Percentiles rank a stretch among this genome's conserved stretches.
Conservation (phyloP, 2,797 vertebrate species). For the Corythornis leucogaster region DNA sequence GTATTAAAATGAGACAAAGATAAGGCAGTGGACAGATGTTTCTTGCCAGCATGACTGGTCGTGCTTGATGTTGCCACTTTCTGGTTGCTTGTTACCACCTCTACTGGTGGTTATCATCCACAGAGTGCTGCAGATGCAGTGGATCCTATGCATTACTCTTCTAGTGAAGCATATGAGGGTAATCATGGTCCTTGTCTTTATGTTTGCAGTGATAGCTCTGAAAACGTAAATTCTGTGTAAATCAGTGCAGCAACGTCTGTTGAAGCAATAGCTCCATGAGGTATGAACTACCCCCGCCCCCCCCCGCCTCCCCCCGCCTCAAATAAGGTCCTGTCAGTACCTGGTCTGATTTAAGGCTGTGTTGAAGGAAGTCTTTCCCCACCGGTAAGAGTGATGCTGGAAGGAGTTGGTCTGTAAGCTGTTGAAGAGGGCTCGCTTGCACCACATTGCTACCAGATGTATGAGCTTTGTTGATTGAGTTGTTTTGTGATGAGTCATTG, state of each 20-base stretch:
- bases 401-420: slow-evolving; percentile 4
- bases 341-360: slow-evolving; percentile 41
- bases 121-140: background rate
- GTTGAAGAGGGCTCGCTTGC: slow-evolving; percentile 1
- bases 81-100: slow-evolving; percentile 32
- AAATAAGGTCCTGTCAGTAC: slow-evolving; percentile 53
- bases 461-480: slow-evolving; percentile 58
- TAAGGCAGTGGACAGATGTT: slow-evolving; percentile 12
- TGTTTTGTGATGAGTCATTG: slow-evolving; percentile 62
- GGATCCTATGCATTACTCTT: background rate
- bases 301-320: background rate
- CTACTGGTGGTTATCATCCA: background rate
- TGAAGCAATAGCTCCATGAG: slow-evolving; percentile 36
- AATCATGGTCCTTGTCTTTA: slow-evolving; percentile 23
- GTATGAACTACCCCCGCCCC: background rate
- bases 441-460: slow-evolving; percentile 61
- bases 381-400: background rate
- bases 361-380: slow-evolving; percentile 28
- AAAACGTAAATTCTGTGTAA: slow-evolving; percentile 28
- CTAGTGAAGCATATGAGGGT: slow-evolving; percentile 22
- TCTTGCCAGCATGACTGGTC: background rate
- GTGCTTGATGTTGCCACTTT: background rate
- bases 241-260: slow-evolving; percentile 32
- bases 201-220: slow-evolving; percentile 27
- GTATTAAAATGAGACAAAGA: background rate